A percentile compares a stretch with the other conserved stretches of the same genome.
Conservation (phyloP, 2,888 invertebrate species). For the Cinara cedri region DNA sequence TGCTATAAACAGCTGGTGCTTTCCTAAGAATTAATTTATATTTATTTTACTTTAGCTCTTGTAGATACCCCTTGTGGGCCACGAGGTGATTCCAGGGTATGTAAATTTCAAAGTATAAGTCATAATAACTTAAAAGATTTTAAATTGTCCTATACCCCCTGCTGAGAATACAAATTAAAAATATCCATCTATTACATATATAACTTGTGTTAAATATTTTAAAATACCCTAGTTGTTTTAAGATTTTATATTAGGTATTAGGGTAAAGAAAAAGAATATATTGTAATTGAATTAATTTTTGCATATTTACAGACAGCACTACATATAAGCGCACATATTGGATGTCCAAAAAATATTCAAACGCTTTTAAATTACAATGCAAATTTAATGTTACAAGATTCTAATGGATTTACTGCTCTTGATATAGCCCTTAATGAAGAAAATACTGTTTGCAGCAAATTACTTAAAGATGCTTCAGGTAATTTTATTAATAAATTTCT, state of each 20-base stretch:
- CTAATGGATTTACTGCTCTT: constrained; percentile 74
- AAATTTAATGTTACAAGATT: constrained; percentile 70
- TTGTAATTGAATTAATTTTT: not conserved
- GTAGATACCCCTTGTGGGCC: constrained; percentile 73
- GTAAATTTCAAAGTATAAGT: constrained; percentile 45
- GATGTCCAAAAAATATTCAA: constrained; percentile 74
- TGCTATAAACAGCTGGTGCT: not conserved
- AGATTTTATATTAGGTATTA: too few relatives aligned
- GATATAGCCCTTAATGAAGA: constrained; percentile 74
- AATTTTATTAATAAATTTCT: constrained; percentile 61
- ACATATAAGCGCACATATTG: constrained; percentile 81
- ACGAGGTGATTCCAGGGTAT: constrained; percentile 72
- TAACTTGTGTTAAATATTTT: too few relatives aligned
- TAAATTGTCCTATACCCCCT: not conserved
- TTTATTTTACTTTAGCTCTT: constrained; percentile 65
- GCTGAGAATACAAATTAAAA: too few relatives aligned
- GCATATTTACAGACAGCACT: constrained; percentile 72
- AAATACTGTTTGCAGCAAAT: constrained; percentile 70
- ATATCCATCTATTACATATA: too few relatives aligned
- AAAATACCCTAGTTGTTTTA: too few relatives aligned
- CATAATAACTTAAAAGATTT: not conserved
- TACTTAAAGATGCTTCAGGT: constrained; percentile 73
- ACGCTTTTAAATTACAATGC: constrained; percentile 74
- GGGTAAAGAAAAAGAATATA: not conserved
- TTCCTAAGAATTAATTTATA: not conserved